Base-by-base conservation (phyloP, 2,888 invertebrate genomes). In the Augiades crinisus region DNA sequence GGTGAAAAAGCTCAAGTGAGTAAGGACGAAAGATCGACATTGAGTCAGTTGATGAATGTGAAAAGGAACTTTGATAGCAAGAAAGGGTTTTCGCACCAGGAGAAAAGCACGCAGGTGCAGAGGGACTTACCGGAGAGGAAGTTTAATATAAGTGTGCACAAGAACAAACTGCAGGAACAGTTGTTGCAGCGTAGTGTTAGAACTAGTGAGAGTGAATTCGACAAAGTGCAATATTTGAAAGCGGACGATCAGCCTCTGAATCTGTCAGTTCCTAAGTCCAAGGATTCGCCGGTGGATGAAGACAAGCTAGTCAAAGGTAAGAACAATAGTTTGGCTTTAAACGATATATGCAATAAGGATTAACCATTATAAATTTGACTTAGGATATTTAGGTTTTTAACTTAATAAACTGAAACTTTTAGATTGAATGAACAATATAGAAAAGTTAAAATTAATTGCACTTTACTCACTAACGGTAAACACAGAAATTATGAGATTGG, bases 171-270 rank as follows among this genome's bases (percentile, higher is more conserved):
- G 63, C 88, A 88, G 55, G 87, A 87, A 64, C 88, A 87, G 61
- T 65, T 88, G 65, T 62, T 88, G 62, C 85, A 84, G 65, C 67
- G 84, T 22, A 67, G 73, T 63, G 83, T 74, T 45, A 76, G 81
- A 64, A 80, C 77, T 72, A 77, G 78, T 75, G 85, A 83, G 16
- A 71, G 79, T 77, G 83, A 78, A 13, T 62, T 65, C 60, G 78
- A 78, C 21, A 62, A 61, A 57, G 77, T 75, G 72, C 72, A 72
- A 65, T 67, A 63, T 54, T 70, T 69, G 57, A 80, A 75, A 60
- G 17, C 33, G 44, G 79, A 84, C 19, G 92, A 92, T 62, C 91
- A 92, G 70, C 92, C 92, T 5, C 69, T 92, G 51, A 91, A 92
- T 72, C 73, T 92, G 62, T 91, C 92, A 52, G 91, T 92, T 75